Conservation (phyloP, 2,888 invertebrate species). For the Chaitophorus viminalis region DNA sequence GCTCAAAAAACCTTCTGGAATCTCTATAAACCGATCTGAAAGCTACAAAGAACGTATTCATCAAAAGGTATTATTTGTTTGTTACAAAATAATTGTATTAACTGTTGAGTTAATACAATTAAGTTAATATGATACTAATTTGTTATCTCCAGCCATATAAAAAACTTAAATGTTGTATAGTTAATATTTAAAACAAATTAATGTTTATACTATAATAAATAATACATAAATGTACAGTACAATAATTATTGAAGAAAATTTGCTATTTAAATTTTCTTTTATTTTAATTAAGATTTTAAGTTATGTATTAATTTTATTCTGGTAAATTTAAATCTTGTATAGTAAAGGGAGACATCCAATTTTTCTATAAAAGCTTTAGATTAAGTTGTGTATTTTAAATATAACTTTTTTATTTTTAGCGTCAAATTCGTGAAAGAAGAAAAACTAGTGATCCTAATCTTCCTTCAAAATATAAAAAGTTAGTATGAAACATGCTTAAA, state of each 20-base stretch:
- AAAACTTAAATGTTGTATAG: background rate
- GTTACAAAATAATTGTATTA: too few species aligned
- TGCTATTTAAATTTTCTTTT: too few species aligned
- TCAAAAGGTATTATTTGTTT: conserved; percentile 67
- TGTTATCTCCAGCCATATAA: background rate
- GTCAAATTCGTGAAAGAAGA: conserved; percentile 76
- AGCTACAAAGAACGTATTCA: conserved; percentile 78
- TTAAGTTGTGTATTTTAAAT: background rate
- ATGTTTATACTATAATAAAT: too few species aligned
- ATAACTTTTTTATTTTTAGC: conserved; percentile 69
- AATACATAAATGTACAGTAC: too few species aligned
- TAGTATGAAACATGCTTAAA: conserved; percentile 20
- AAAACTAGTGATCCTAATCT: conserved; percentile 85
- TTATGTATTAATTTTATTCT: too few species aligned
- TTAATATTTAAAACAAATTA: background rate
- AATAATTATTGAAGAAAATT: too few species aligned
- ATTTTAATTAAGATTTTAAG: too few species aligned
- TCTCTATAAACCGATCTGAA: conserved; percentile 74
- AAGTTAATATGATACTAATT: conserved; percentile 29
- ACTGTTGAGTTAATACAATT: conserved; percentile 63
- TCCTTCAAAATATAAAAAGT: conserved; percentile 67
- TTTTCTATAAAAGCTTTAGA: too few species aligned
- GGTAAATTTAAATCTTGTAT: too few species aligned
- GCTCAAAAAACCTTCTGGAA: conserved; percentile 65
- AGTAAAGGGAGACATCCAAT: too few species aligned